Evolutionary conservation across 2,888 invertebrate genomes (phyloP).

Genomic region (Boloria euphrosyne): DNA sequence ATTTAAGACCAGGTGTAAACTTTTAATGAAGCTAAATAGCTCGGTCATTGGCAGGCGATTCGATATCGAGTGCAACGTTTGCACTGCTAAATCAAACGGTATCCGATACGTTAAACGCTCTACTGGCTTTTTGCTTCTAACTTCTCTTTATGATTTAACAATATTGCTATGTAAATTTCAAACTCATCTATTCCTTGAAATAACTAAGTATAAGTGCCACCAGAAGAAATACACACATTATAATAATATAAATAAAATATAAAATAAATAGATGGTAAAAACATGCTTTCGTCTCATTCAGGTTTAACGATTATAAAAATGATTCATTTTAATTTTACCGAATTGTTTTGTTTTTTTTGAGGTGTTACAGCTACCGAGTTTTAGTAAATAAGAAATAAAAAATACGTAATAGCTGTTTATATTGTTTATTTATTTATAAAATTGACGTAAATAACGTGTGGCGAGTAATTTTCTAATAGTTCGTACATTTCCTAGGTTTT

Average conservation of each 20-base stretch:
- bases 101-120: conserved; percentile 50
- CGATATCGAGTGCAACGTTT: conserved; percentile 40
- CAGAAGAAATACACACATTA: too few relatives aligned
- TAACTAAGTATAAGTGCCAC: too few relatives aligned
- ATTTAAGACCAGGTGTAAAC: neutral
- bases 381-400: too few relatives aligned
- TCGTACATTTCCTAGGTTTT: conserved; percentile 16
- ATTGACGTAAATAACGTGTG: neutral
- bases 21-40: conserved; percentile 10
- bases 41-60: conserved; percentile 4
- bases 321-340: too few relatives aligned
- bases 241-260: too few relatives aligned
- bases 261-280: too few relatives aligned
- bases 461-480: neutral
- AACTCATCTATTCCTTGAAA: neutral
- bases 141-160: neutral
- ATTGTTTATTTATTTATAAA: too few relatives aligned
- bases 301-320: neutral
- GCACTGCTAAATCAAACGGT: conserved; percentile 55
- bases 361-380: too few relatives aligned
- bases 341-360: too few relatives aligned
- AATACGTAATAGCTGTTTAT: too few relatives aligned
- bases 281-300: too few relatives aligned
- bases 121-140: conserved; percentile 43
- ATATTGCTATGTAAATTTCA: neutral